Percentiles rank a stretch among this genome's conserved stretches.
phyloP scores from a whole-genome alignment of 1,140 invertebrate genomes.

The Piezodorus guildinii region DNA sequence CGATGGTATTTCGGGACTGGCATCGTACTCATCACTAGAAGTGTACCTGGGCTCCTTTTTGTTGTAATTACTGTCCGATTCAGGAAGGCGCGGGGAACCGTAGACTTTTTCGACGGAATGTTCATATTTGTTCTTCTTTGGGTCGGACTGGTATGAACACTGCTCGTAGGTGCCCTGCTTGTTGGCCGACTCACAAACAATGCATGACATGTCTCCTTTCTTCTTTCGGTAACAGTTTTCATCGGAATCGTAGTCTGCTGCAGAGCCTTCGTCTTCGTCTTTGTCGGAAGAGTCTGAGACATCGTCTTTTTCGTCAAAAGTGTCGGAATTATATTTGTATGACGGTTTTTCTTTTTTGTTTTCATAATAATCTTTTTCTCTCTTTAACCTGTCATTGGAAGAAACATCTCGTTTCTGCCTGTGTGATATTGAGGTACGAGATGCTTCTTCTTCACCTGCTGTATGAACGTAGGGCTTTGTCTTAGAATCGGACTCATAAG shows the following conservation, averaged over 20 bases:
- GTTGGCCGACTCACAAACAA: conserved; percentile 50
- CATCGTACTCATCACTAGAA: conserved; percentile 4
- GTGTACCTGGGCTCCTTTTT: conserved; percentile 13
- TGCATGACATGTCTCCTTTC: conserved; percentile 51
- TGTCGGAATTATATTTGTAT: conserved; percentile 20
- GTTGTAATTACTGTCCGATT: conserved; percentile 19
- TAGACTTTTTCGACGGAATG: conserved; percentile 38
- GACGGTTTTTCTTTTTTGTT: conserved; percentile 16
- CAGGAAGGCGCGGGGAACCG: conserved; percentile 30
- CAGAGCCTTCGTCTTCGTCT: background rate
- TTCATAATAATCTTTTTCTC: conserved; percentile 25
- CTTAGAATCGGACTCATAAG: conserved; percentile 51
- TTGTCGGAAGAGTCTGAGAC: conserved; percentile 24
- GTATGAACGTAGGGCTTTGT: conserved; percentile 55
- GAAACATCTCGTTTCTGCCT: background rate
- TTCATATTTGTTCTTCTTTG: conserved; percentile 56
- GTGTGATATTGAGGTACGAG: background rate
- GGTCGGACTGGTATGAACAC: conserved; percentile 53
- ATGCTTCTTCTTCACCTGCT: conserved; percentile 25
- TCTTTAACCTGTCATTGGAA: conserved; percentile 18
- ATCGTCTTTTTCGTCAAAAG: conserved; percentile 25
- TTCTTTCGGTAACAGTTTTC: conserved; percentile 47
- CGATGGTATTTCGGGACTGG: background rate
- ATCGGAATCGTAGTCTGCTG: conserved; percentile 27
- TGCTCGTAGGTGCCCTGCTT: conserved; percentile 57